Evolutionary conservation across 2,888 invertebrate species (phyloP).

Genomic region (Entomobrya proxima): DNA sequence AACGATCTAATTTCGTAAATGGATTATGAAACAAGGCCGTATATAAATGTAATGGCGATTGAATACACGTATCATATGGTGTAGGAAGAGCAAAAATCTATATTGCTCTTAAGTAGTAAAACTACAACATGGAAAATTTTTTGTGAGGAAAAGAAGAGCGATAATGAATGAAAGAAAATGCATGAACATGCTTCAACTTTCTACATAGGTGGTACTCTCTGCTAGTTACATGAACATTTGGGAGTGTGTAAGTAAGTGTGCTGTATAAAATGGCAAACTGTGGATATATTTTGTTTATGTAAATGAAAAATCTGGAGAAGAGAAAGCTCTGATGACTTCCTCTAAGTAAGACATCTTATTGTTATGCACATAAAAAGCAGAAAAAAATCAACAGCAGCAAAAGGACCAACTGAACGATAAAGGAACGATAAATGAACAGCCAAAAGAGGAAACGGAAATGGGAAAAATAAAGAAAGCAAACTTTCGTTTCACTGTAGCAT

Average conservation of each 20-base stretch:
- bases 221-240: neutral
- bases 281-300: neutral
- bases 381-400: neutral
- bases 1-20: slow-evolving; percentile 52
- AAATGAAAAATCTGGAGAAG: slow-evolving; percentile 14
- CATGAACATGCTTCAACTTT: slow-evolving; percentile 3
- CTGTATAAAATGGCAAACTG: neutral
- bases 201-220: no score
- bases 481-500: neutral
- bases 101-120: no score
- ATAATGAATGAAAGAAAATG: slow-evolving; percentile 19
- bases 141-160: neutral
- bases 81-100: neutral
- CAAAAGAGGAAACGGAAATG: slow-evolving; percentile 50
- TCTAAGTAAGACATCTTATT: slow-evolving; percentile 7
- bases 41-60: neutral
- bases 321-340: neutral
- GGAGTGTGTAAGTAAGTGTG: neutral
- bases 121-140: no score
- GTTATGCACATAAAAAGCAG: neutral
- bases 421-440: neutral
- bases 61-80: neutral
- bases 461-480: slow-evolving; percentile 18
- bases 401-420: neutral
- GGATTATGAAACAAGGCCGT: slow-evolving; percentile 37